These are phyloP conservation scores for Chaetogeoica ovagalla DNA, from an alignment of 2,888 invertebrate genomes.

Conservation along the genomic window DNA sequence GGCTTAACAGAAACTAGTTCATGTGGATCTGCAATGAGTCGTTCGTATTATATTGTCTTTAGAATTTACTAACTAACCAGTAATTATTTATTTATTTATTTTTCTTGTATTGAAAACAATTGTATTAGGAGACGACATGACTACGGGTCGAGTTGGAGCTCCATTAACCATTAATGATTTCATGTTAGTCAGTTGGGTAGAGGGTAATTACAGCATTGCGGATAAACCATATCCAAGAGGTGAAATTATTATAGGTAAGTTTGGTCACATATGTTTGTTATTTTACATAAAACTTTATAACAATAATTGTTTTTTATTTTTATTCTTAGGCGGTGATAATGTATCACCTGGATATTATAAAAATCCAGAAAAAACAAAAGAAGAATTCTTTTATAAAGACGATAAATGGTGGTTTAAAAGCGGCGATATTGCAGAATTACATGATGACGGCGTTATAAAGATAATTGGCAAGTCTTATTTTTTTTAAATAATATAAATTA, in stretches of 20 bases:
- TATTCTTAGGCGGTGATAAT: conserved; percentile 75
- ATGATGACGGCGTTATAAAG: conserved; percentile 89
- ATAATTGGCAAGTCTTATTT: conserved; percentile 80
- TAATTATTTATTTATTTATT: not conserved
- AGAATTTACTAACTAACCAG: not conserved
- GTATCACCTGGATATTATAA: conserved; percentile 94
- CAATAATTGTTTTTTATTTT: not conserved
- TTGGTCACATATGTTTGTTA: not conserved
- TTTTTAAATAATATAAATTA: too few relatives aligned
- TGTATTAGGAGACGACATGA: conserved; percentile 65
- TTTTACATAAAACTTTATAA: not conserved
- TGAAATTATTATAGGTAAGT: conserved; percentile 68
- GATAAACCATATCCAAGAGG: conserved; percentile 86
- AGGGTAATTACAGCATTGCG: conserved; percentile 84
- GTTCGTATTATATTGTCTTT: conserved; percentile 61
- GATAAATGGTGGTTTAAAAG: conserved; percentile 91
- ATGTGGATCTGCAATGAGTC: conserved; percentile 83
- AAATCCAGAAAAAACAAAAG: conserved; percentile 81
- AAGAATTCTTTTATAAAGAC: conserved; percentile 82
- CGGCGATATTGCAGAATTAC: conserved; percentile 94
- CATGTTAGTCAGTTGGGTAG: conserved; percentile 88
- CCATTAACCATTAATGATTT: conserved; percentile 84
- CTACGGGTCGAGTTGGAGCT: conserved; percentile 84
- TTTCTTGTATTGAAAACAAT: conserved; percentile 12
- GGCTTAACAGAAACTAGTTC: conserved; percentile 97